Conservation (phyloP, 2,888 invertebrate species). For the Pasiphila rectangulata region DNA sequence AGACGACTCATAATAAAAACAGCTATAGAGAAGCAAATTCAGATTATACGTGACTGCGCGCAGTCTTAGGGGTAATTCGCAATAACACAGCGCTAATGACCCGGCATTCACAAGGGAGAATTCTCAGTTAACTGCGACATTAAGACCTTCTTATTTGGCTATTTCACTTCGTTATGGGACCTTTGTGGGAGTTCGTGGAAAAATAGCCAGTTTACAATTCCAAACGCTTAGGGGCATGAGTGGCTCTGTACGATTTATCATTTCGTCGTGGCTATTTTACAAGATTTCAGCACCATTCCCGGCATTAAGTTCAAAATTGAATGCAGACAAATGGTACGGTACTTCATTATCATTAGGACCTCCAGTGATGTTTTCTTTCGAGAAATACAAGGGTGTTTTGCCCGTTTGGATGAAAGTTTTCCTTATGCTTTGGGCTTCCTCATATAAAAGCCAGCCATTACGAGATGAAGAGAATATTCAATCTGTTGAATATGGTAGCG, state of each 20-base stretch:
- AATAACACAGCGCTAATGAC: conserved; percentile 77
- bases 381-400: conserved; percentile 9
- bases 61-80: conserved; percentile 66
- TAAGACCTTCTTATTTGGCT: conserved; percentile 77
- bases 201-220: conserved; percentile 52
- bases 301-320: conserved; percentile 1
- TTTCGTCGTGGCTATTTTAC: conserved; percentile 23
- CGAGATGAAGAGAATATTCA: conserved; percentile 53
- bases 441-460: conserved; percentile 50
- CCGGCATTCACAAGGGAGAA: conserved; percentile 72
- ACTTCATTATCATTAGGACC: conserved; percentile 11
- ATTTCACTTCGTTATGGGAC: conserved; percentile 72
- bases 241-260: conserved; percentile 17
- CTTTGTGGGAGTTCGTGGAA: conserved; percentile 61
- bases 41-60: conserved; percentile 64
- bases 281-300: conserved; percentile 7
- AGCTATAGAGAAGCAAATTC: conserved; percentile 59
- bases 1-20: conserved; percentile 40
- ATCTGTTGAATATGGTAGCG: conserved; percentile 49
- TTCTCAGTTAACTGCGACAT: conserved; percentile 75
- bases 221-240: conserved; percentile 25
- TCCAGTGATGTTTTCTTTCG: conserved; percentile 5
- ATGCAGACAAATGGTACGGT: conserved; percentile 1
- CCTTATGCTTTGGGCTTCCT: conserved; percentile 10
- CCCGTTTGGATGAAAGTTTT: conserved; percentile 5